These are phyloP conservation scores for Dysdera silvatica DNA, from an alignment of 1,140 invertebrate genomes.

Conservation along the genomic window DNA sequence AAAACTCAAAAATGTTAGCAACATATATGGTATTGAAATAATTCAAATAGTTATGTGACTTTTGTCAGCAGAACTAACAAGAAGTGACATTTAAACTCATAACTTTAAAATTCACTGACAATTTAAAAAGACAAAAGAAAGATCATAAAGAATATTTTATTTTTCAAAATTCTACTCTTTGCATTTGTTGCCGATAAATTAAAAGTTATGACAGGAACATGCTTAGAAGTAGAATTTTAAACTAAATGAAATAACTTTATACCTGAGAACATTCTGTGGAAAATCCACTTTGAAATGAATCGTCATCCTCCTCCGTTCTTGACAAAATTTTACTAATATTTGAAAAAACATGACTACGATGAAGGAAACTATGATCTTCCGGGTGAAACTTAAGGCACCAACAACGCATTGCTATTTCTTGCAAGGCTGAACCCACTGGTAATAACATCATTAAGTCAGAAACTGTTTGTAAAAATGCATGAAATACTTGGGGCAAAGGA, in stretches of 20 bases:
- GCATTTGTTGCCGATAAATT: too few relatives aligned
- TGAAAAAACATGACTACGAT: conserved; percentile 84
- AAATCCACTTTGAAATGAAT: conserved; percentile 2
- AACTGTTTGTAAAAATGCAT: conserved; percentile 80
- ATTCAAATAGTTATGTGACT: too few relatives aligned
- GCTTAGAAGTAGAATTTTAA: not conserved
- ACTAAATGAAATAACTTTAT: not conserved
- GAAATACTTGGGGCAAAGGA: conserved; percentile 72
- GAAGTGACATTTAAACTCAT: too few relatives aligned
- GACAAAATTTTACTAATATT: conserved; percentile 94
- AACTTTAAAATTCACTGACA: too few relatives aligned
- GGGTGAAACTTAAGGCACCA: conserved; percentile 83
- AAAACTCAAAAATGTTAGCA: too few relatives aligned
- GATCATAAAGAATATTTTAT: too few relatives aligned
- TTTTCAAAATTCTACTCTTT: too few relatives aligned
- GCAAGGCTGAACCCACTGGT: conserved; percentile 73
- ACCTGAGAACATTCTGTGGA: conserved; percentile 10
- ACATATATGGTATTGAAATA: too few relatives aligned
- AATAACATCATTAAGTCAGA: conserved; percentile 85
- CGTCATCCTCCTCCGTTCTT: conserved; percentile 68
- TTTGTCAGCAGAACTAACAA: too few relatives aligned
- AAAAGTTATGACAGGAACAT: not conserved
- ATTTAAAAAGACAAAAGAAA: too few relatives aligned
- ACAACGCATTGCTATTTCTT: conserved; percentile 86
- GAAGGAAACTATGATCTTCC: conserved; percentile 85